These are phyloP conservation scores for Oryctes rhinoceros DNA, from an alignment of 1,140 invertebrate species.

Conservation along the genomic window DNA sequence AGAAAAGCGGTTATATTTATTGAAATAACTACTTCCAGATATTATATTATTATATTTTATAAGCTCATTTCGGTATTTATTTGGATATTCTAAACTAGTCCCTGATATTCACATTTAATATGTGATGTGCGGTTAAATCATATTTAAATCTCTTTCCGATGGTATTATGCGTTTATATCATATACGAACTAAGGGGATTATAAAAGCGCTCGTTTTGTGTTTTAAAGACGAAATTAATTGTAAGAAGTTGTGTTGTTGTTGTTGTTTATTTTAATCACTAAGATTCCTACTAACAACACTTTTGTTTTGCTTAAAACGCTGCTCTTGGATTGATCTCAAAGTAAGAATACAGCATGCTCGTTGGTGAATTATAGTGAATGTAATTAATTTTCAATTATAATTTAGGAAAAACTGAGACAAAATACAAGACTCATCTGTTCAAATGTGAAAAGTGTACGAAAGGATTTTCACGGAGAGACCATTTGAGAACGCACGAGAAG, in stretches of 20 bases:
- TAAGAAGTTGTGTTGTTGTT: no score
- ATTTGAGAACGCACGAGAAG: slow-evolving; percentile 60
- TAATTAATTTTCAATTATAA: slow-evolving; percentile 39
- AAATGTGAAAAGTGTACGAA: slow-evolving; percentile 59
- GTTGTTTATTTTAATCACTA: slow-evolving; percentile 9
- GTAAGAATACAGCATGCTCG: slow-evolving; percentile 38
- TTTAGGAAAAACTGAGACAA: slow-evolving; percentile 44
- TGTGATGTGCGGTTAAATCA: no score
- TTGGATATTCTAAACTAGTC: no score
- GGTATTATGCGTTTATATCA: no score
- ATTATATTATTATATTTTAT: no score
- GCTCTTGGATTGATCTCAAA: slow-evolving; percentile 40
- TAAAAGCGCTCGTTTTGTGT: no score
- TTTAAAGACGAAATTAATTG: background rate
- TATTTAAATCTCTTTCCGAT: no score
- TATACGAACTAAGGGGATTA: no score
- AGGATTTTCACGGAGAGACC: slow-evolving; percentile 59
- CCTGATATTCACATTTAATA: no score
- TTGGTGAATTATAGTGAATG: background rate
- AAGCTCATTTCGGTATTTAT: no score
- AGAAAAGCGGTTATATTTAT: no score
- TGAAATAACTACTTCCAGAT: no score
- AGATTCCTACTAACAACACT: slow-evolving; percentile 15
- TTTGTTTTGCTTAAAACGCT: slow-evolving; percentile 40
- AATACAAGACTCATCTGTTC: slow-evolving; percentile 50